phyloP scores from a whole-genome alignment of 2,888 invertebrate genomes.

The Yponomeuta sedellus region DNA sequence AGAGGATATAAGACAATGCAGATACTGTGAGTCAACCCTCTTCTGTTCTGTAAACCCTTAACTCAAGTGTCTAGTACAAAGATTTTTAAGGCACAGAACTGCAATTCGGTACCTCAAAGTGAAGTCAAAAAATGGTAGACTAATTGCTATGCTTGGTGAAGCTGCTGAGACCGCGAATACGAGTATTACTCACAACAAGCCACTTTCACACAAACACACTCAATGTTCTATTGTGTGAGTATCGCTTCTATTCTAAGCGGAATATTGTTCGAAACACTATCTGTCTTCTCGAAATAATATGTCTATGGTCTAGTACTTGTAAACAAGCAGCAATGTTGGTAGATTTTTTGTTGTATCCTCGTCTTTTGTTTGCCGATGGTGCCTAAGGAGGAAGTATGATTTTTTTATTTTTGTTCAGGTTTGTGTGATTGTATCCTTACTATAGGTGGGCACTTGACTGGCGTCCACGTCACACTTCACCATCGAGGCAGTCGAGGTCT shows the following conservation, averaged over 20 bases:
- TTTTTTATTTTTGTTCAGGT: neutral
- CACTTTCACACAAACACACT: too few species aligned
- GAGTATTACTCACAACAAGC: too few species aligned
- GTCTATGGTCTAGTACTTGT: neutral
- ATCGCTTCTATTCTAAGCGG: too few species aligned
- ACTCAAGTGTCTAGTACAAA: neutral
- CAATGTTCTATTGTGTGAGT: too few species aligned
- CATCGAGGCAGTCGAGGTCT: neutral
- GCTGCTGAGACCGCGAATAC: too few species aligned
- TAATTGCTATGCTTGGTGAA: too few species aligned
- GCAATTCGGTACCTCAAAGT: too few species aligned
- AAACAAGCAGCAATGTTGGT: neutral
- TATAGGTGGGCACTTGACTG: neutral
- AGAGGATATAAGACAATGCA: neutral
- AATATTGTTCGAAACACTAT: too few species aligned
- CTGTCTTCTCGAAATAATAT: too few species aligned
- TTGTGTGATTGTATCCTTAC: neutral
- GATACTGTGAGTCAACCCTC: slow-evolving; percentile 2
- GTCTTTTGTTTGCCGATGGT: neutral
- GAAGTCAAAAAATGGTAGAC: too few species aligned
- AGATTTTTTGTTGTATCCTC: neutral
- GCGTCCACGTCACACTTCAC: neutral
- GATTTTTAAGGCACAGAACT: too few species aligned
- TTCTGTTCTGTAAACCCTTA: neutral
- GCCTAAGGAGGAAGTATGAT: neutral